These are phyloP conservation scores for Vultur gryphus DNA, from an alignment of 2,797 vertebrate genomes.

Conservation along the genomic window DNA sequence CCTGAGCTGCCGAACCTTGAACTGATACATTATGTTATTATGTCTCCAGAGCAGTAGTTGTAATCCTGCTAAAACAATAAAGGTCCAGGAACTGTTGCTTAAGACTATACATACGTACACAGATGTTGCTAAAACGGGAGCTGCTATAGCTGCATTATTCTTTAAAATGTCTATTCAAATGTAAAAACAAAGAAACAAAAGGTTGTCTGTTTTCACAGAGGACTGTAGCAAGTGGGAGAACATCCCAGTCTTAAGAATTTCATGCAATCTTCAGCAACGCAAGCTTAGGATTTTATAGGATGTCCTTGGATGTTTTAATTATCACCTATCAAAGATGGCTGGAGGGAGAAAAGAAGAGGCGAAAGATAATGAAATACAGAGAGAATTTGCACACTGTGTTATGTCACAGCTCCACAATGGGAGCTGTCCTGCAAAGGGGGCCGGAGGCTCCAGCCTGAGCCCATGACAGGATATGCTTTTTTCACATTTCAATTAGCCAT, in stretches of 20 bases:
- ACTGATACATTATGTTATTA: neutral
- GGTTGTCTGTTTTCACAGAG: neutral
- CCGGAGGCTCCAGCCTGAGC: neutral
- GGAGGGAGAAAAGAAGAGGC: neutral
- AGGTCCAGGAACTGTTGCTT: neutral
- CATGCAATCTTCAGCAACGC: neutral
- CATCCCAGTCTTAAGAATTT: neutral
- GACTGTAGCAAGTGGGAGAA: neutral
- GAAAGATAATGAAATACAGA: neutral
- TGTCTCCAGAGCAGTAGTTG: neutral
- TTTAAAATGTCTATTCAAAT: neutral
- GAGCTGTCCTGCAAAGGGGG: neutral
- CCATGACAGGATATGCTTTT: neutral
- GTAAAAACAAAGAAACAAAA: neutral
- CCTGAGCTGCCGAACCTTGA: neutral
- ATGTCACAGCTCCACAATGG: neutral
- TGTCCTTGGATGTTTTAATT: neutral
- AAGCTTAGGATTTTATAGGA: neutral
- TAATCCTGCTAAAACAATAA: neutral
- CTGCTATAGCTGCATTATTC: neutral
- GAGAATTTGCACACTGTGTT: neutral
- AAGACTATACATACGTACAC: neutral
- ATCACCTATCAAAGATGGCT: neutral
- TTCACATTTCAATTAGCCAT: slow-evolving; percentile 29
- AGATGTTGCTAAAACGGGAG: neutral